Base-by-base conservation (phyloP, 1,140 invertebrate genomes). In the Ceratosolen fusciceps region DNA sequence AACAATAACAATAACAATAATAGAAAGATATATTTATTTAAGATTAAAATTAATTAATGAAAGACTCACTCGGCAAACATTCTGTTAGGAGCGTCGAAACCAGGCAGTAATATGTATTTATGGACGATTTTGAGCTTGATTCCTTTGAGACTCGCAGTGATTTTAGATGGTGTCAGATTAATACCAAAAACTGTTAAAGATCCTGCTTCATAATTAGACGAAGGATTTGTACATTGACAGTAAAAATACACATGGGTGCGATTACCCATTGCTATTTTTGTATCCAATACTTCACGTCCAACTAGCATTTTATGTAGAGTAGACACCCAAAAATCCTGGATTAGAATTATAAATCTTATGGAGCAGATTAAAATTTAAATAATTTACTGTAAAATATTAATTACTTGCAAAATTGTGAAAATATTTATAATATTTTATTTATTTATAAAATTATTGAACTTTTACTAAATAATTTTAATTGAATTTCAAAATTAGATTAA, bases 301-400 rank as follows among this genome's bases (percentile, higher is more conserved):
- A 91, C 88, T 43, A 92, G 82, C 54, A 79, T 87, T 83, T 92
- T 92, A 82, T 92, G 87, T 10, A 92, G 85, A 21, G 91, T 74
- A 0, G 91, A 90, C 21, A 91, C 87, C 89, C 91, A 92, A 81
- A 89, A 92, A 81, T 90, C 89, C 91, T 92, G 80, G 75, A 85
- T 47, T 56, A 70, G n/a, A n/a, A n/a, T n/a, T n/a, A n/a, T n/a
- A n/a, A n/a, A n/a, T n/a, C n/a, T n/a, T n/a, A n/a, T n/a, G n/a
- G n/a, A n/a, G n/a, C n/a, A n/a, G n/a, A n/a, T n/a, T n/a, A n/a
- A n/a, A n/a, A n/a, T n/a, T n/a, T n/a, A n/a, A n/a, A n/a, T n/a
- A n/a, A n/a, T n/a, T n/a, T n/a, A n/a, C n/a, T n/a, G n/a, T n/a
- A n/a, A n/a, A n/a, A n/a, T n/a, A n/a, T n/a, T n/a, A n/a, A n/a